Base-by-base conservation (phyloP, 2,888 invertebrate species). In the Hirtodrosophila histrioides region DNA sequence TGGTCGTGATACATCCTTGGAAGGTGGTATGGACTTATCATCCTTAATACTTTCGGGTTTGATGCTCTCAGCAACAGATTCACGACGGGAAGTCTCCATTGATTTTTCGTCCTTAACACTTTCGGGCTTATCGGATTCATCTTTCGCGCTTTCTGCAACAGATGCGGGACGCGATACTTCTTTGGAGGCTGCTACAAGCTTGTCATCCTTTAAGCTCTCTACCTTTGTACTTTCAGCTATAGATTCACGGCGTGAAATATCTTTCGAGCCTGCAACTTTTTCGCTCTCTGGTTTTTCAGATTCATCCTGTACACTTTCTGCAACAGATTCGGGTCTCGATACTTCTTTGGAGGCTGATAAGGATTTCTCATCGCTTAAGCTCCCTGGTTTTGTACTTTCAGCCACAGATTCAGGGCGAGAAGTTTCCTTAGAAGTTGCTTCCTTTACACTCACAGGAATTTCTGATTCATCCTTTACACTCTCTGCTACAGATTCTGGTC, bases 81-180 rank as follows among this genome's bases (percentile, higher is more conserved):
- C 40, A 10, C 9, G 17, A 2, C 10, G 8, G 40, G 17, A 10
- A 17, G 40, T 9, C 9, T 10, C 23, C 3, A 9, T 2, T 10
- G 17, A 23, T 23, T 17, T 17, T 4, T 27, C 58, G 29, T 49
- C 41, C 4, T 54, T 58, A 2, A 27, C 27, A 3, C 27, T 27
- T 27, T 27, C 27, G 6, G 4, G 27, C 6, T 27, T 27, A 4
- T 27, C 1, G 6, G 27, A 27, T 3, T 27, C 27, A 27, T 27
- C 27, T 27, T 27, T 4, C 27, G 6, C 27, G 3, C 68, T 72
- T 35, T 50, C 51, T n/a, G 46, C 63, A 0, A 40, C 40, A 4
- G 75, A 69, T 3, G 72, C 70, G 0, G 89, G 89, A 45, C 72
- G 37, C 2, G 68, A 58, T 4, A 23, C 12, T 24, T 67, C 73